phyloP scores from a whole-genome alignment of 2,113 vertebrate genomes.

The Isurus oxyrinchus region DNA sequence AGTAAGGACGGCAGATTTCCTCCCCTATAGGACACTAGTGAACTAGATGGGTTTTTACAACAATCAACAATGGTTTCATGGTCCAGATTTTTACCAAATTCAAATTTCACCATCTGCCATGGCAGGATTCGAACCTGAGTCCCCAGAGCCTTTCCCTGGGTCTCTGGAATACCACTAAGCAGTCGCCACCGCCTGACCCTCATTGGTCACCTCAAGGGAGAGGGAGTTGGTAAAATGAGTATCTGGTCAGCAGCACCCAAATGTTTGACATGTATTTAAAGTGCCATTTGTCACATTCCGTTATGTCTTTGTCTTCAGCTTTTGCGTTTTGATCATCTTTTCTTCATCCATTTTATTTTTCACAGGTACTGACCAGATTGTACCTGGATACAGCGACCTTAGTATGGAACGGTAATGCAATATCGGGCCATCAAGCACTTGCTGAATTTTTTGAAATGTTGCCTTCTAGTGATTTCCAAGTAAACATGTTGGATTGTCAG shows the following conservation, averaged over 20 bases:
- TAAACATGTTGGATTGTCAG: conserved; percentile 86
- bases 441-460: conserved; percentile 89
- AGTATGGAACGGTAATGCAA: conserved; percentile 91
- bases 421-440: conserved; percentile 82
- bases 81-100: too few species aligned
- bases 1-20: too few species aligned
- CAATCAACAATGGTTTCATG: too few species aligned
- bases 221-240: neutral
- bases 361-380: conserved; percentile 75
- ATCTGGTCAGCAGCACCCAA: neutral
- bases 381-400: conserved; percentile 89
- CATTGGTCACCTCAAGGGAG: neutral
- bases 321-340: neutral
- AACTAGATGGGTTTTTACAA: too few species aligned
- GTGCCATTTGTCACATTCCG: neutral
- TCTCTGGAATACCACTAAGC: too few species aligned
- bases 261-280: neutral
- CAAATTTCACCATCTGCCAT: too few species aligned
- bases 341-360: conserved; percentile 11
- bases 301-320: neutral
- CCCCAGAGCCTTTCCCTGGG: too few species aligned
- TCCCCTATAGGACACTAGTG: too few species aligned
- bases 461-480: conserved; percentile 90
- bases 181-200: neutral
- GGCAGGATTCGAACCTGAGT: too few species aligned